phyloP scores from a whole-genome alignment of 2,888 invertebrate genomes.

The Melinaea marsaeus region DNA sequence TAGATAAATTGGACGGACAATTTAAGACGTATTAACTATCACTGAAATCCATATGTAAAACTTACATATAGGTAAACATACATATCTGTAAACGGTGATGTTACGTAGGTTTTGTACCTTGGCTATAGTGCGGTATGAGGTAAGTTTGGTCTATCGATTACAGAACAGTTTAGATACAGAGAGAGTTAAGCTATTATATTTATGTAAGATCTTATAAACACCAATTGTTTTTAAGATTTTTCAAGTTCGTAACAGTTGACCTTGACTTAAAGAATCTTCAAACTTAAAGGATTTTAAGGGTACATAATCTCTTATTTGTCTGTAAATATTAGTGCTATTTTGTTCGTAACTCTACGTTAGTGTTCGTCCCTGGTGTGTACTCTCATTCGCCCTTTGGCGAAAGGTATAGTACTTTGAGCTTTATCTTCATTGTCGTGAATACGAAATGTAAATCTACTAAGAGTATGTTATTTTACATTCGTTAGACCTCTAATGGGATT shows the following conservation, averaged over 20 bases:
- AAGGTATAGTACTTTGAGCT: neutral
- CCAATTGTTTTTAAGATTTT: no score
- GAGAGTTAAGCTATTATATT: no score
- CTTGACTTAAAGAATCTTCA: neutral
- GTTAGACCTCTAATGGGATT: neutral
- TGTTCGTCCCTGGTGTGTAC: neutral
- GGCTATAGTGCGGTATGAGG: no score
- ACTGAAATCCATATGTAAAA: no score
- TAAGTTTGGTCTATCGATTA: no score
- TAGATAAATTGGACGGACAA: no score
- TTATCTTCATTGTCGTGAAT: neutral
- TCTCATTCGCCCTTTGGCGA: neutral
- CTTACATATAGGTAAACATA: no score
- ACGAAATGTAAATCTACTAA: neutral
- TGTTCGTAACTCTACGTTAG: constrained; percentile 18
- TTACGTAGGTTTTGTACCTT: no score
- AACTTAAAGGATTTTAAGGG: constrained; percentile 14
- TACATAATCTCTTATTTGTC: constrained; percentile 16
- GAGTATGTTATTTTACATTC: neutral
- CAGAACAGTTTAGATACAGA: no score
- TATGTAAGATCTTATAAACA: no score
- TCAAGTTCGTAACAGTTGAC: neutral
- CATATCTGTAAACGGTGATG: no score
- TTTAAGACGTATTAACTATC: no score
- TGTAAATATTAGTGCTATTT: constrained; percentile 16